These are phyloP conservation scores for Drosophila recens DNA, from an alignment of 2,888 invertebrate species.

Conservation along the genomic window DNA sequence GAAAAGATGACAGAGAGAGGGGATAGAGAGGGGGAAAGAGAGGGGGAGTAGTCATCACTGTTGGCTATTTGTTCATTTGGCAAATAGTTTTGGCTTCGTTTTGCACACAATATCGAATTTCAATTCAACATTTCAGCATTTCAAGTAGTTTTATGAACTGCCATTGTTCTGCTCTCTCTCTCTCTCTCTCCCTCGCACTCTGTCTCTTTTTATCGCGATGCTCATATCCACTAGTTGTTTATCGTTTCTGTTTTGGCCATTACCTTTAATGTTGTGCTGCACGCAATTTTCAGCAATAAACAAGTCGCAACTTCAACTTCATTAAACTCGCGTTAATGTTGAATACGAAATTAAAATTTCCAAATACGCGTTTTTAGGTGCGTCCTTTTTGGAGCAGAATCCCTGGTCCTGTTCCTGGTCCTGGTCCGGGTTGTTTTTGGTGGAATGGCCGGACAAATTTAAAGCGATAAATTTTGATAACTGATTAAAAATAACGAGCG, in stretches of 20 bases:
- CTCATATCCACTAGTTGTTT: constrained; percentile 30
- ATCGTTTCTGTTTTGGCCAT: constrained; percentile 51
- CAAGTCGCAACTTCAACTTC: constrained; percentile 50
- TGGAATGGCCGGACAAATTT: constrained; percentile 61
- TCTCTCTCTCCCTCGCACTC: background rate
- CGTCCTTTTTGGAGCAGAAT: constrained; percentile 1
- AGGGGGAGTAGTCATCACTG: background rate
- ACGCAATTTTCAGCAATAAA: constrained; percentile 41
- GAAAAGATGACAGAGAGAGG: background rate
- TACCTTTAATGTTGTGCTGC: constrained; percentile 67
- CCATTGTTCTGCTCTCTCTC: constrained; percentile 11
- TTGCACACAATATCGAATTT: constrained; percentile 32
- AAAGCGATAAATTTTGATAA: constrained; percentile 74
- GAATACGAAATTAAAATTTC: constrained; percentile 51
- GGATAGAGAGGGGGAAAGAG: background rate
- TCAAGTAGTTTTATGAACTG: constrained; percentile 46
- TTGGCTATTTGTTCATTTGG: constrained; percentile 49
- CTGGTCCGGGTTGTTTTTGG: background rate
- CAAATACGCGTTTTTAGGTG: background rate
- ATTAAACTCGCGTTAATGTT: constrained; percentile 62
- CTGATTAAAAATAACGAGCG: constrained; percentile 79
- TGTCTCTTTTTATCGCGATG: constrained; percentile 3
- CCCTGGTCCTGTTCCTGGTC: background rate
- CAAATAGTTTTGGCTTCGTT: constrained; percentile 49
- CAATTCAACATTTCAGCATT: constrained; percentile 28